Evolutionary conservation across 1,140 invertebrate species (phyloP).

Genomic region (Cepaea nemoralis): DNA sequence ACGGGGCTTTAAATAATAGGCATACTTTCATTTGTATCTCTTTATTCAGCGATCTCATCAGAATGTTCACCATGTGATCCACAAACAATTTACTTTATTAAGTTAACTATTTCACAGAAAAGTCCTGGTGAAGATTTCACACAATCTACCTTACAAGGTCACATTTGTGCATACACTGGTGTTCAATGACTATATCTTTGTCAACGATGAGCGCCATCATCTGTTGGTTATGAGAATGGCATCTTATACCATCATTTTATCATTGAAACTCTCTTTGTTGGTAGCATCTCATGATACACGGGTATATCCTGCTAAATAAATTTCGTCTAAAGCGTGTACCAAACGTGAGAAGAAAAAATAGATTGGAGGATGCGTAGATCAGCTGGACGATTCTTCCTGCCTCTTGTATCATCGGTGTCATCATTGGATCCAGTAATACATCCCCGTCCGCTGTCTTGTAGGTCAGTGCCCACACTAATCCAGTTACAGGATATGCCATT

Average conservation of each 20-base stretch:
- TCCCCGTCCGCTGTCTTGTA: background rate
- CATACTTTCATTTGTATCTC: too few relatives aligned
- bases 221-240: too few relatives aligned
- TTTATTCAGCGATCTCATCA: too few relatives aligned
- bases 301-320: background rate
- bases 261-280: background rate
- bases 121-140: too few relatives aligned
- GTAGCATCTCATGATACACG: background rate
- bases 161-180: too few relatives aligned
- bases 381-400: constrained; percentile 1
- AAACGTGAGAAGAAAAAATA: constrained; percentile 6
- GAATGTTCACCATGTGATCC: too few relatives aligned
- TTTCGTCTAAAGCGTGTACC: constrained; percentile 1
- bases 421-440: background rate
- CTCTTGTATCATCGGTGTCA: background rate
- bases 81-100: too few relatives aligned
- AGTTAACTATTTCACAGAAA: too few relatives aligned
- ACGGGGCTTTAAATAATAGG: too few relatives aligned
- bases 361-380: constrained; percentile 7
- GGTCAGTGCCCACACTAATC: background rate
- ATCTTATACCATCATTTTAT: background rate
- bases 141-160: too few relatives aligned
- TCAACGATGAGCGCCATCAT: too few relatives aligned
- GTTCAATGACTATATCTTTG: too few relatives aligned
- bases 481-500: constrained; percentile 6